phyloP scores from a whole-genome alignment of 2,797 vertebrate species.

The Nannoperca australis region DNA sequence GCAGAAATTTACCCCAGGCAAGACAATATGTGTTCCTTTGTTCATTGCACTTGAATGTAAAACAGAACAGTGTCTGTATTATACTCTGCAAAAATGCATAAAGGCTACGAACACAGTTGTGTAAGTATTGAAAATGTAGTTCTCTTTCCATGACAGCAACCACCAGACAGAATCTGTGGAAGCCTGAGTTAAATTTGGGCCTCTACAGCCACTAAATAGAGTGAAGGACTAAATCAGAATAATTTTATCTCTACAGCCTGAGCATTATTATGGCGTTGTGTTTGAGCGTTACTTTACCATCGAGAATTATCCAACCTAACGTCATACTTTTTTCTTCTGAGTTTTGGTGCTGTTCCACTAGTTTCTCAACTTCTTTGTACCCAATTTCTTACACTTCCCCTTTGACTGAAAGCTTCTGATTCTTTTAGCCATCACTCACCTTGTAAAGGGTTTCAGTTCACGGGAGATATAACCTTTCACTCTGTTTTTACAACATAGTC shows the following conservation, averaged over 20 bases:
- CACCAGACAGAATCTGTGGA: slow-evolving; percentile 1
- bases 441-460: neutral
- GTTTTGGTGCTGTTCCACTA: neutral
- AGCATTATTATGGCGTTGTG: slow-evolving; percentile 3
- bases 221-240: slow-evolving; percentile 27
- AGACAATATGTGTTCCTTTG: neutral
- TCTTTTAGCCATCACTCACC: neutral
- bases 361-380: slow-evolving; percentile 1
- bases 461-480: neutral
- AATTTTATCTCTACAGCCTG: slow-evolving; percentile 4
- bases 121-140: neutral
- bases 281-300: neutral
- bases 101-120: neutral
- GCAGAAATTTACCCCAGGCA: neutral
- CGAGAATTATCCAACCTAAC: neutral
- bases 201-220: slow-evolving; percentile 39
- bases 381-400: neutral
- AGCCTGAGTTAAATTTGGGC: neutral
- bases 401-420: neutral
- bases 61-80: neutral
- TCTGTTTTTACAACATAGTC: neutral
- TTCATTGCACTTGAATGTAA: neutral
- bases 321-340: neutral
- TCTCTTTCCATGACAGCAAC: slow-evolving; percentile 46
- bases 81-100: neutral